phyloP scores from a whole-genome alignment of 2,888 invertebrate species.

The Mesodorylaimus sp. region DNA sequence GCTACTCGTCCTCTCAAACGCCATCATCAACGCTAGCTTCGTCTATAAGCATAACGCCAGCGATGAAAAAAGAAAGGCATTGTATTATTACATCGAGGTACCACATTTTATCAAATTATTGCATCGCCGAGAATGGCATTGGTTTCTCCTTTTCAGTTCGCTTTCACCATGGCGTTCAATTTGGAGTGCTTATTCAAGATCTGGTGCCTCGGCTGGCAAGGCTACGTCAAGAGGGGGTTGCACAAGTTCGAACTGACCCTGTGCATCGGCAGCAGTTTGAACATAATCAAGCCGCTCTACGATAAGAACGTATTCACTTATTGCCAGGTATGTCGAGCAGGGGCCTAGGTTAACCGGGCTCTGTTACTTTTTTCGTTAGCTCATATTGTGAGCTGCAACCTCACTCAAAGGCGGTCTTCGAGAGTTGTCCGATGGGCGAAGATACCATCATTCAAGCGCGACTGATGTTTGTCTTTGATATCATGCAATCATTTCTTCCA shows the following conservation, averaged over 20 bases:
- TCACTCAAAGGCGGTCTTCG: no score
- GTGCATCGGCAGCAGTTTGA: slow-evolving; percentile 76
- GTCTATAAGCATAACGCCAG: slow-evolving; percentile 69
- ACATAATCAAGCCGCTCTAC: slow-evolving; percentile 64
- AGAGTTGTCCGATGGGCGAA: no score
- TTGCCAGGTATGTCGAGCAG: slow-evolving; percentile 66
- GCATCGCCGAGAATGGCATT: neutral
- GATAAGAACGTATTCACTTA: slow-evolving; percentile 86
- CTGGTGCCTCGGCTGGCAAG: slow-evolving; percentile 83
- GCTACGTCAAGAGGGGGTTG: slow-evolving; percentile 83
- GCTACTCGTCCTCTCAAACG: slow-evolving; percentile 82
- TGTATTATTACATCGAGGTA: slow-evolving; percentile 29
- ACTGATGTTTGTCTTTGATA: slow-evolving; percentile 2
- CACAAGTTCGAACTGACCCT: slow-evolving; percentile 90
- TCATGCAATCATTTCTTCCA: slow-evolving; percentile 27
- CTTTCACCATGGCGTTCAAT: slow-evolving; percentile 80
- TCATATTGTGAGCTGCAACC: no score
- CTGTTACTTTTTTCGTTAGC: slow-evolving; percentile 3
- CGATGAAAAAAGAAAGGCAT: slow-evolving; percentile 23
- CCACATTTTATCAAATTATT: slow-evolving; percentile 1
- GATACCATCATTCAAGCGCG: no score
- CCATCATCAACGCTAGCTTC: slow-evolving; percentile 85
- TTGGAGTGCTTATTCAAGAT: slow-evolving; percentile 88
- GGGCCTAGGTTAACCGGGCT: no score
- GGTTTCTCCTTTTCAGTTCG: slow-evolving; percentile 44